Evolutionary conservation across 2,888 invertebrate genomes (phyloP).

Genomic region (Keiferia lycopersicella): DNA sequence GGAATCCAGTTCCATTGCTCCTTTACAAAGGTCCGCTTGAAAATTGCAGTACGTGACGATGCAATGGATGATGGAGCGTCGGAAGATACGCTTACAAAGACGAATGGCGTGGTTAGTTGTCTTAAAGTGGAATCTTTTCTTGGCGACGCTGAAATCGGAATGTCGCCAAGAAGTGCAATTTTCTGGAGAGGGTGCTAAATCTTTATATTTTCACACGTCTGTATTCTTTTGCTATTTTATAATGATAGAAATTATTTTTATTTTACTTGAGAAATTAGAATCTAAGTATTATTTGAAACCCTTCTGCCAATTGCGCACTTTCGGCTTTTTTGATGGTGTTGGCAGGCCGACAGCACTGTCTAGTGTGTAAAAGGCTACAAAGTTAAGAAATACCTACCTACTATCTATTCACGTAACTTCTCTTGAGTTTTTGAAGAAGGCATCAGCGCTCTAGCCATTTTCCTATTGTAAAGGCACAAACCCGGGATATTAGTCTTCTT

Average conservation of each 20-base stretch:
- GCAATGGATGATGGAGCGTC: slow-evolving; percentile 3
- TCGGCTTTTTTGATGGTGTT: no score
- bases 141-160: neutral
- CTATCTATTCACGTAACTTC: no score
- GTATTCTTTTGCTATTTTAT: neutral
- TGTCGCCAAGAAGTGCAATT: slow-evolving; percentile 5
- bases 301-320: no score
- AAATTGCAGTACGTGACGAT: neutral
- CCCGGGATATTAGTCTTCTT: neutral
- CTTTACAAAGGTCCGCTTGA: neutral
- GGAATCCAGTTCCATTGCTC: slow-evolving; percentile 1
- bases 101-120: slow-evolving; percentile 1
- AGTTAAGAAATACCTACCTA: no score
- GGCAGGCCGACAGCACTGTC: no score
- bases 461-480: neutral
- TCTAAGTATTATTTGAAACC: no score
- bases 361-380: no score
- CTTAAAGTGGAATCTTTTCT: slow-evolving; percentile 15
- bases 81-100: slow-evolving; percentile 8
- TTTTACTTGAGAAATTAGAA: no score
- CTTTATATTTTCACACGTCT: neutral
- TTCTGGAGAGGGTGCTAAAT: slow-evolving; percentile 1
- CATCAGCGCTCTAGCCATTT: no score
- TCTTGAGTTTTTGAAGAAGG: no score
- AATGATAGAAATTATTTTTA: no score